Conservation (phyloP, 2,113 vertebrate genomes). For the Variabilichromis moorii region DNA sequence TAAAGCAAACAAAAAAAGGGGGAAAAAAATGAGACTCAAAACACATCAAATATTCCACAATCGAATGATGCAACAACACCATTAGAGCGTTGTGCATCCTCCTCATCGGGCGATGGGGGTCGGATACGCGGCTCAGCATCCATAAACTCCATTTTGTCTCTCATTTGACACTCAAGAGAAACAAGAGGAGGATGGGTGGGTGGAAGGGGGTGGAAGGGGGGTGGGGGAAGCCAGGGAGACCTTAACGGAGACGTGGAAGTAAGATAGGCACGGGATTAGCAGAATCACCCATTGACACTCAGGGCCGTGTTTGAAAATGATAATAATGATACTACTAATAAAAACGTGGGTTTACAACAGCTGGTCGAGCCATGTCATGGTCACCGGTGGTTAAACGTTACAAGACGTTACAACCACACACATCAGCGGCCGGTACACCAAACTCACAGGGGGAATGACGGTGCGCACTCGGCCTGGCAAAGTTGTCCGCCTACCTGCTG, state of each 20-base stretch:
- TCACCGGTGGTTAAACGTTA: background rate
- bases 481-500: slow-evolving; percentile 15
- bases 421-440: background rate
- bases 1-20: background rate
- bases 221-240: slow-evolving; percentile 18
- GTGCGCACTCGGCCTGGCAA: slow-evolving; percentile 23
- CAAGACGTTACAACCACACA: background rate
- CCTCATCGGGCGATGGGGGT: background rate
- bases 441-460: background rate
- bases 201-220: background rate
- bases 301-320: background rate
- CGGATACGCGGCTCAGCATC: slow-evolving; percentile 32
- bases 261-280: background rate
- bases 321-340: background rate
- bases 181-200: background rate
- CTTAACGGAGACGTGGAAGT: slow-evolving; percentile 19
- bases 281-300: slow-evolving; percentile 15
- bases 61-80: slow-evolving; percentile 33
- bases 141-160: slow-evolving; percentile 54
- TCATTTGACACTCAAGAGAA: slow-evolving; percentile 19
- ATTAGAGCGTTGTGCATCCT: slow-evolving; percentile 7
- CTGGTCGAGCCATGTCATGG: background rate
- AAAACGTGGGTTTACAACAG: background rate
- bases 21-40: background rate
- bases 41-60: slow-evolving; percentile 45